Evolutionary conservation across 2,888 invertebrate genomes (phyloP), one percentile per base, ranked within the genome.

Genomic region (Agonopterix heracliana): DNA sequence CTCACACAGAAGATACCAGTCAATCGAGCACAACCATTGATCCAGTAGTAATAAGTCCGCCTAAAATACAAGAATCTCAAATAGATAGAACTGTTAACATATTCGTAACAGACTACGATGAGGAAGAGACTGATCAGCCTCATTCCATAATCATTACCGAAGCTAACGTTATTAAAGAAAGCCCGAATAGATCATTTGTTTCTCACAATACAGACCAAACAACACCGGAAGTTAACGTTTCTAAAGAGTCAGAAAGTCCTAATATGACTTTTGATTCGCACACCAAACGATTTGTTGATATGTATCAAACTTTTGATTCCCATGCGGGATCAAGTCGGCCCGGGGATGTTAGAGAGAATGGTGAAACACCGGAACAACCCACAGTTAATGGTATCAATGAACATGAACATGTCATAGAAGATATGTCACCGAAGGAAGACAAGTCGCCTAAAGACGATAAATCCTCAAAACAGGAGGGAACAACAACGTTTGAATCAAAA

Each of bases 91-190:
- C 36, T 48, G 46, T 43, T 3, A 47, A 47, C 40, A 17, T 69
- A 56, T 78, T 73, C 63, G 68, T 79, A 55, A 73, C 79, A 10
- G 77, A 81, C 61, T 71, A 80, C 48, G 78, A 79, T 51, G 84
- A 83, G 45, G 85, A 86, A 54, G 86, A 84, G 56, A 82, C 71
- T 14, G 86, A 87, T 45, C 87, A 86, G 55, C 87, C 87, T 12
- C 87, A 87, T 60, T 87, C 87, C 36, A 84, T 87, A 12, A 86
- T 87, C 7, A 77, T 87, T 45, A 86, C 87, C 3, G 84, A 85
- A 62, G 70, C 73, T 59, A 68, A 74, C 50, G 55, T 68, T 41
- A 12, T 26, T 7, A 26, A 26, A 26, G 26, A 26, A 26, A 26
- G 26, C 26, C 26, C 26, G 7, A 26, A 11, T 12, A 41, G n/a